phyloP scores from a whole-genome alignment of 1,140 invertebrate species.

The Drosophila bipectinata region DNA sequence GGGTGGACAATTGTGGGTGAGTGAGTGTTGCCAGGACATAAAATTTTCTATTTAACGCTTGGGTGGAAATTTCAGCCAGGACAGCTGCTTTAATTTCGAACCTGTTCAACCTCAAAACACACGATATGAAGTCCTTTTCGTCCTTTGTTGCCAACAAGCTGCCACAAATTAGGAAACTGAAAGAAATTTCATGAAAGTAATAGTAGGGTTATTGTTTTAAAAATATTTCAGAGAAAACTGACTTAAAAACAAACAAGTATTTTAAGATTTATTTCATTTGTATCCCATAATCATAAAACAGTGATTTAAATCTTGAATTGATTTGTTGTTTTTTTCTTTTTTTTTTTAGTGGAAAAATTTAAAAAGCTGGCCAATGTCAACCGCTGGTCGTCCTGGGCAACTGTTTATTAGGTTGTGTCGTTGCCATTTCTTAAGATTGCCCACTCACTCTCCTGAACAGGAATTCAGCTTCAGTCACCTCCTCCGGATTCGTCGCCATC shows the following conservation, averaged over 20 bases:
- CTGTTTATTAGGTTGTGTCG: slow-evolving; percentile 79
- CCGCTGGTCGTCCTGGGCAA: slow-evolving; percentile 61
- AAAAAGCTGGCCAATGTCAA: slow-evolving; percentile 32
- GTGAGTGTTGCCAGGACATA: slow-evolving; percentile 63
- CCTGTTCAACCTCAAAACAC: slow-evolving; percentile 66
- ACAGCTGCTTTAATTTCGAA: slow-evolving; percentile 56
- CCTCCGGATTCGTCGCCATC: slow-evolving; percentile 25
- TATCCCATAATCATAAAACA: too few species aligned
- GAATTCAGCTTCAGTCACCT: background rate
- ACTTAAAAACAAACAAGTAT: background rate
- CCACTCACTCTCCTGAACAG: slow-evolving; percentile 2
- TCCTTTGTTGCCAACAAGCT: slow-evolving; percentile 36
- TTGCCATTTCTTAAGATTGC: slow-evolving; percentile 76
- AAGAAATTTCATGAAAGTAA: background rate
- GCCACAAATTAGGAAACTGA: background rate
- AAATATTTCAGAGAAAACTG: background rate
- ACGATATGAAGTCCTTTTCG: slow-evolving; percentile 46
- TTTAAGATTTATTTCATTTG: background rate
- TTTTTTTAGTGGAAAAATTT: background rate
- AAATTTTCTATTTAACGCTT: slow-evolving; percentile 81
- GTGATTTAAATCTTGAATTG: too few species aligned
- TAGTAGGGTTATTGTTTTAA: background rate
- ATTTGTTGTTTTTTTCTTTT: background rate
- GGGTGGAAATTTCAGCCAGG: slow-evolving; percentile 32
- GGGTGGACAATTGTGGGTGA: slow-evolving; percentile 33